Percentiles rank a stretch among this genome's conserved stretches.
Evolutionary conservation across 2,888 invertebrate species (phyloP).

Genomic region (Dendrolimus houi): DNA sequence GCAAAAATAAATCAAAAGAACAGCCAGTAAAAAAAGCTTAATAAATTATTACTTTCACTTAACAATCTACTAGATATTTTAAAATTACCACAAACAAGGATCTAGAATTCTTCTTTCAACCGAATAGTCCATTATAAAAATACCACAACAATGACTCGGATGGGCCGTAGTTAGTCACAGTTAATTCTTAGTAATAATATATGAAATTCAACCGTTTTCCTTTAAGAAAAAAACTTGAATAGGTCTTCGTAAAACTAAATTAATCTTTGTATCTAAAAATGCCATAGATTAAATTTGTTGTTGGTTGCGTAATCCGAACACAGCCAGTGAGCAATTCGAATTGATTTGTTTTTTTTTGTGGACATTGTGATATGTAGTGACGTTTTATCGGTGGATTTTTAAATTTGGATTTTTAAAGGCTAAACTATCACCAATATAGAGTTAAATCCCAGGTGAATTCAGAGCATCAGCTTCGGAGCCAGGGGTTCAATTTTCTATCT

Average conservation of each 20-base stretch:
- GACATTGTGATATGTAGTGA: not conserved
- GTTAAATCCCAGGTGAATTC: too few species aligned
- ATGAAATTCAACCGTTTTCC: conserved; percentile 26
- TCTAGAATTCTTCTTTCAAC: not conserved
- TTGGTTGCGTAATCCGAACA: not conserved
- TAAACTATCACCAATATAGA: too few species aligned
- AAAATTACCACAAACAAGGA: not conserved
- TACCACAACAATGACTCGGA: conserved; percentile 24
- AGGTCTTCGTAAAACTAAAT: not conserved
- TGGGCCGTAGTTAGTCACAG: conserved; percentile 26
- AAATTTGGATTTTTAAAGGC: too few species aligned
- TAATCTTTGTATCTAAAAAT: not conserved
- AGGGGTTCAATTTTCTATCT: too few species aligned
- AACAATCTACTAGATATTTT: not conserved
- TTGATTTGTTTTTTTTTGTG: conserved; percentile 34
- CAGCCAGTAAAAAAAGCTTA: not conserved
- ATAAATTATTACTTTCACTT: not conserved
- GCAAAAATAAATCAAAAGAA: not conserved
- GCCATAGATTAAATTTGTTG: not conserved
- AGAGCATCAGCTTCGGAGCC: too few species aligned
- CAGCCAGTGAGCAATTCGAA: conserved; percentile 38
- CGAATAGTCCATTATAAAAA: conserved; percentile 13
- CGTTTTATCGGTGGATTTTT: too few species aligned
- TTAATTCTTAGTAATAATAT: conserved; percentile 25
- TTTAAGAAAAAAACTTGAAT: conserved; percentile 14